phyloP scores from a whole-genome alignment of 2,797 vertebrate species.

The Anabas testudineus region DNA sequence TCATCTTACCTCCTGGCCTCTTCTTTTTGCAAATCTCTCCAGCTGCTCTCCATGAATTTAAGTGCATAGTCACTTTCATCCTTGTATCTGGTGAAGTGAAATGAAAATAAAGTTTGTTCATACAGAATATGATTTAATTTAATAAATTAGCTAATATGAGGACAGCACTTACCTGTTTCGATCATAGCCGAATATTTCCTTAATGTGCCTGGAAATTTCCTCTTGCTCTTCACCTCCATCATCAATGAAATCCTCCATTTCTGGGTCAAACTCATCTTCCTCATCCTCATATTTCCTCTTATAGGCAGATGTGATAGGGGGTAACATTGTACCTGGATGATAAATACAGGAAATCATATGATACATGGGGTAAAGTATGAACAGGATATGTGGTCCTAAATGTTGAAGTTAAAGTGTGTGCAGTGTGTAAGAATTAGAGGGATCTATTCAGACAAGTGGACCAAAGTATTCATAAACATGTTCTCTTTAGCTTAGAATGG shows the following conservation, averaged over 20 bases:
- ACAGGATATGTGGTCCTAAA: neutral
- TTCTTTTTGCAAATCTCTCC: slow-evolving; percentile 96
- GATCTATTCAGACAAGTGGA: too few relatives aligned
- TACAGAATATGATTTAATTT: neutral
- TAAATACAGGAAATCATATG: neutral
- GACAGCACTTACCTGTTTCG: slow-evolving; percentile 82
- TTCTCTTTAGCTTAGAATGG: too few relatives aligned
- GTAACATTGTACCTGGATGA: slow-evolving; percentile 80
- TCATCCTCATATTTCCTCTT: slow-evolving; percentile 91
- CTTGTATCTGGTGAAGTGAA: slow-evolving; percentile 88
- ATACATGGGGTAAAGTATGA: neutral
- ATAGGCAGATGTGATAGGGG: slow-evolving; percentile 88
- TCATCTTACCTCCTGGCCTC: slow-evolving; percentile 92
- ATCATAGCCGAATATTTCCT: slow-evolving; percentile 98
- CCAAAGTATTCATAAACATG: too few relatives aligned
- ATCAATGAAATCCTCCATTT: slow-evolving; percentile 99
- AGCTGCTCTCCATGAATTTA: slow-evolving; percentile 98
- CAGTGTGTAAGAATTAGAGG: too few relatives aligned
- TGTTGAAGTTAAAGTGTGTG: neutral
- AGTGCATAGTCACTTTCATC: slow-evolving; percentile 99
- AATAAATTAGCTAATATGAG: neutral
- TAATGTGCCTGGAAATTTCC: slow-evolving; percentile 96
- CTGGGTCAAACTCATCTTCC: slow-evolving; percentile 94
- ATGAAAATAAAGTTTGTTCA: neutral
- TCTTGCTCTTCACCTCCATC: slow-evolving; percentile 91